These are phyloP conservation scores for Zophobas morio DNA, from an alignment of 1,140 invertebrate species.

Conservation along the genomic window DNA sequence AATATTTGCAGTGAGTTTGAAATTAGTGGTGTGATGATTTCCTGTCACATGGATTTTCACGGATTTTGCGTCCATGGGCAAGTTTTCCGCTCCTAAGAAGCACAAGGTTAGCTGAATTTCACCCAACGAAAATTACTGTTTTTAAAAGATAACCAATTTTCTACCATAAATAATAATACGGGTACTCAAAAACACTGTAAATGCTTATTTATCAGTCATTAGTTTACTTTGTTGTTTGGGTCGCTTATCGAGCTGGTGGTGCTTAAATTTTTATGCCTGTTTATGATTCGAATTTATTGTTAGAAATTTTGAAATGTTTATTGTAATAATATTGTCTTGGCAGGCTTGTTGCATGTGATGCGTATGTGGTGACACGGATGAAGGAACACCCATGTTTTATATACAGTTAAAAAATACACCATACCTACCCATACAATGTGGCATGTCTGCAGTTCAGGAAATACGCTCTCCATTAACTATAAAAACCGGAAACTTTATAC, in stretches of 20 bases:
- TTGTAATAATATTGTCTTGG: neutral
- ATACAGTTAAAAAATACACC: conserved; percentile 10
- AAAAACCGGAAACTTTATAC: conserved; percentile 32
- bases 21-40: conserved; percentile 7
- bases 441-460: conserved; percentile 34
- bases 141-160: too few species aligned
- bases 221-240: too few species aligned
- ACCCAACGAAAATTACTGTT: too few species aligned
- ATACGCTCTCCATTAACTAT: conserved; percentile 35
- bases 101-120: conserved; percentile 9
- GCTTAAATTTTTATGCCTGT: too few species aligned
- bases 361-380: conserved; percentile 25
- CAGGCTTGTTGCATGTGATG: conserved; percentile 22
- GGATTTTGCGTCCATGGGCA: conserved; percentile 18
- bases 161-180: too few species aligned
- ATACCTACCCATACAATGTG: conserved; percentile 17
- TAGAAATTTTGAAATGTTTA: neutral
- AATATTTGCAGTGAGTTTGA: neutral
- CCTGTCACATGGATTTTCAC: conserved; percentile 13
- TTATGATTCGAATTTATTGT: too few species aligned
- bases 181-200: too few species aligned
- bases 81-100: conserved; percentile 13
- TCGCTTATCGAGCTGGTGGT: too few species aligned
- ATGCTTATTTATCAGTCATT: too few species aligned
- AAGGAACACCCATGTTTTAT: conserved; percentile 29